Evolutionary conservation across 2,797 vertebrate species (phyloP).

Genomic region (Basileuterus tristriatus): DNA sequence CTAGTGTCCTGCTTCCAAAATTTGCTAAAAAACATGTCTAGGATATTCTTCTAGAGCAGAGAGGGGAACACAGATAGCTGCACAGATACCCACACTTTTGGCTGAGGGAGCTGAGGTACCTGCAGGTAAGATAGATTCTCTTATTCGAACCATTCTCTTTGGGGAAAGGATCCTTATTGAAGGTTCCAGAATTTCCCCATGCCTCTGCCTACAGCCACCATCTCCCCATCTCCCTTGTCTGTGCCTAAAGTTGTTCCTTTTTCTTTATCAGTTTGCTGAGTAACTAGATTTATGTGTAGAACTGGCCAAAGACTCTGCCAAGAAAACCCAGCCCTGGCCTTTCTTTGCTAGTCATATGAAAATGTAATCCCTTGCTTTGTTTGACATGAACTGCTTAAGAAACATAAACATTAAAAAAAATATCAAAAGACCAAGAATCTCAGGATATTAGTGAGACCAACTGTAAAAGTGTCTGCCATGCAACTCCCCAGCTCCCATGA

Average conservation of each 20-base stretch:
- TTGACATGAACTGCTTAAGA: background rate
- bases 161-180: background rate
- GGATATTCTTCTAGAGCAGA: background rate
- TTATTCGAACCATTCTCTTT: background rate
- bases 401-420: background rate
- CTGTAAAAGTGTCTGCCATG: rapidly evolving
- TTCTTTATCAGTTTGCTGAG: background rate
- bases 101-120: background rate
- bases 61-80: background rate
- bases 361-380: background rate
- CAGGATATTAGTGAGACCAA: background rate
- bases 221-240: background rate
- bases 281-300: background rate
- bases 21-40: background rate
- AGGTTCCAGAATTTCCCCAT: background rate
- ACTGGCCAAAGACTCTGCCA: background rate
- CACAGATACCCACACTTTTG: background rate
- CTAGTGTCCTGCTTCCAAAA: background rate
- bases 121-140: background rate
- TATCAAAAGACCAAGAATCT: background rate
- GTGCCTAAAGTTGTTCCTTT: background rate
- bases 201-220: background rate
- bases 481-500: rapidly evolving
- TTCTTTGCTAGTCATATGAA: background rate
- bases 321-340: background rate